A percentile compares a stretch with the other conserved stretches of the same genome.
Evolutionary conservation across 2,113 vertebrate genomes (phyloP).

Genomic region (Lucifuga dentata): DNA sequence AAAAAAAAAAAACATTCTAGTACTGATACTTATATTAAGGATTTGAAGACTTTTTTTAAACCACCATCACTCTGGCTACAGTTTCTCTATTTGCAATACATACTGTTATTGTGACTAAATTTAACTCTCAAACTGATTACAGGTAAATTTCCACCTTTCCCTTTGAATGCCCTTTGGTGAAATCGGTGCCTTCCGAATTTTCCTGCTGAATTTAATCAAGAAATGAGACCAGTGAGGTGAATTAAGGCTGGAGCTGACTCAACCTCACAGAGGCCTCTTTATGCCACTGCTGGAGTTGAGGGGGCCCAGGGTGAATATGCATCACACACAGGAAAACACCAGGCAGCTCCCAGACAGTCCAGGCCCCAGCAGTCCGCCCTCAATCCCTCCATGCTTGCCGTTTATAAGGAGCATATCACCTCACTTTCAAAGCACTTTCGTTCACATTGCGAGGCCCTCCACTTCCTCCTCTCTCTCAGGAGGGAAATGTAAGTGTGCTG

Average conservation of each 20-base stretch:
- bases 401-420: conserved; percentile 68
- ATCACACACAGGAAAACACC: conserved; percentile 78
- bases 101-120: conserved; percentile 23
- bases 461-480: conserved; percentile 80
- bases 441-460: conserved; percentile 67
- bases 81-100: conserved; percentile 26
- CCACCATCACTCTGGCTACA: background rate
- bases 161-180: conserved; percentile 31
- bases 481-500: conserved; percentile 79
- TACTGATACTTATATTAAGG: no score
- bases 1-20: no score
- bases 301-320: conserved; percentile 72
- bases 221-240: conserved; percentile 71
- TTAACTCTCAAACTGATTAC: conserved; percentile 32
- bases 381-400: conserved; percentile 48
- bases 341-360: conserved; percentile 72
- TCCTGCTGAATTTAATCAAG: conserved; percentile 74
- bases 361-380: conserved; percentile 56
- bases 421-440: conserved; percentile 71
- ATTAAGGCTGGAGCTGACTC: conserved; percentile 67
- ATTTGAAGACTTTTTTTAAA: no score
- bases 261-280: conserved; percentile 78
- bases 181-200: conserved; percentile 24
- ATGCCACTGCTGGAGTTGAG: conserved; percentile 56
- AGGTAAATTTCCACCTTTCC: conserved; percentile 41